Base-by-base conservation (phyloP, 1,140 invertebrate species). In the Globodera ellingtonae region DNA sequence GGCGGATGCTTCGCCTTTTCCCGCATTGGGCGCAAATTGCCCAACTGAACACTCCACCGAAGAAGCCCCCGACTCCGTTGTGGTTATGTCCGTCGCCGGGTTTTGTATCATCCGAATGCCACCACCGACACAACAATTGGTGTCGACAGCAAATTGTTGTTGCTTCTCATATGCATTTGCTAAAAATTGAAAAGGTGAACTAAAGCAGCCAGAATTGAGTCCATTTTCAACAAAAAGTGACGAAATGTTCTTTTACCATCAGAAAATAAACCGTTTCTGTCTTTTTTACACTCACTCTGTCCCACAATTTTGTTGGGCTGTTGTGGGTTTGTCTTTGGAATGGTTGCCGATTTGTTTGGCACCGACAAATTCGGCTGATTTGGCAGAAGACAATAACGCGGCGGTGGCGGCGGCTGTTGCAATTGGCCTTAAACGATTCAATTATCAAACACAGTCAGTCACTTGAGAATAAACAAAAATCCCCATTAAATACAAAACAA, bases 1-100 rank as follows among this genome's bases (percentile, higher is more conserved):
- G 48, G 50, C 67, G 21, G 5, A 18, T 52, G 72, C 10, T 52
- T 50, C 13, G 7, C 13, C 18, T 13, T 47, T 47, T 15, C 7
- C 9, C 9, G 9, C 35, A 21, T n/a, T 7, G 24, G 13, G 52
- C 62, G 7, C 71, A 3, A 72, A 72, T 24, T 72, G 47, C n/a
- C 75, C 75, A 62, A 77, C 50, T 0, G 75, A 77, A 47, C 75
- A 77, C 50, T 77, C 75, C 69, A 77, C 21, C 10, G 75, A 77
- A 35, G 62, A 69, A 67, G 35, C 35, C 9, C 75, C 75, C 9
- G 75, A 77, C 46, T 52, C 65, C 52, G 73, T 75, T 13, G 75
- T 77, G 65, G 52, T 77, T n/a, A 77, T 67, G 8, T 62, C 62
- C 48, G 62, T 62, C 24, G 52, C 35, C 4, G 75, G 75, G 21